Conservation (phyloP, 23 tunicate species). For the Trididemnum miniatum region DNA sequence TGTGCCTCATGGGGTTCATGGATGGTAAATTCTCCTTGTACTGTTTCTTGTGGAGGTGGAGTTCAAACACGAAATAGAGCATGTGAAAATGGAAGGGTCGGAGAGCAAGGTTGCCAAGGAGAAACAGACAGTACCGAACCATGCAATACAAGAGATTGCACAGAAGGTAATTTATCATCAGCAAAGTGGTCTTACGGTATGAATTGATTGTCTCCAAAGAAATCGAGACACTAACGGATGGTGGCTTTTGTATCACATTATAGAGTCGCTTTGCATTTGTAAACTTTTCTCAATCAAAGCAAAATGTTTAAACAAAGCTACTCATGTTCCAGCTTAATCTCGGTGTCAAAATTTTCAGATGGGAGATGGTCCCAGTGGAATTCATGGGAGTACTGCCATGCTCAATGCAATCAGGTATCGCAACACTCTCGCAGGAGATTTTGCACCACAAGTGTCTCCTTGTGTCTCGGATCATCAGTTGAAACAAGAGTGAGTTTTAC, state of each 20-base stretch:
- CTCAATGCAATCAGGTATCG: constrained; percentile 1
- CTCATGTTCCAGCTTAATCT: too few species aligned
- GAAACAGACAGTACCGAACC: neutral
- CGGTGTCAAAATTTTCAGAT: neutral
- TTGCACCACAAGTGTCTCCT: neutral
- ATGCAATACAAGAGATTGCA: neutral
- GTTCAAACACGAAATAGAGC: neutral
- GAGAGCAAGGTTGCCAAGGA: neutral
- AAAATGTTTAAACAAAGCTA: too few species aligned
- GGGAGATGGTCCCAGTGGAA: neutral
- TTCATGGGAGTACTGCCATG: neutral
- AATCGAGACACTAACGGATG: too few species aligned
- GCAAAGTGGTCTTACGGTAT: too few species aligned
- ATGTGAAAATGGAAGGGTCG: neutral
- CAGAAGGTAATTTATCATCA: too few species aligned
- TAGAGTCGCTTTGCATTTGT: too few species aligned
- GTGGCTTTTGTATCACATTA: too few species aligned
- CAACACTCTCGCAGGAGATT: neutral
- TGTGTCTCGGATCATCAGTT: neutral
- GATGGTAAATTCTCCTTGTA: neutral
- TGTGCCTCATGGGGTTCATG: neutral
- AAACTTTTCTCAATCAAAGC: too few species aligned
- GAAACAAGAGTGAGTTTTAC: neutral
- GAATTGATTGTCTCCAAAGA: too few species aligned
- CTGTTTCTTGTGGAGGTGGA: neutral